Evolutionary conservation across 2,888 invertebrate genomes (phyloP).

Genomic region (Hypomecis punctinalis): DNA sequence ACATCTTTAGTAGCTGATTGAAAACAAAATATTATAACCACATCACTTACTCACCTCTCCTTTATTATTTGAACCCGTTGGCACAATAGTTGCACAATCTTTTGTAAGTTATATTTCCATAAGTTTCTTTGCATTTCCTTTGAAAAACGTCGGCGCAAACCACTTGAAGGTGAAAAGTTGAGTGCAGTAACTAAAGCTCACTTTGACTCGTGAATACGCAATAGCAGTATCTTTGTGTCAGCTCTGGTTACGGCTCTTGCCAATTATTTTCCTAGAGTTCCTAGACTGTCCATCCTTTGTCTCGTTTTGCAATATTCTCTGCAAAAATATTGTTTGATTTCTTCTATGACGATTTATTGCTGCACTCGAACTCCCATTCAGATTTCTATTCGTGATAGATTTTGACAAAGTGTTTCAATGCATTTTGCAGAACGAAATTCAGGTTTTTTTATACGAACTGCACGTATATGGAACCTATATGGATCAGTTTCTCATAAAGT

Average conservation of each 20-base stretch:
- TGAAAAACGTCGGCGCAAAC: constrained; percentile 44
- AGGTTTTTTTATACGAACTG: too few relatives aligned
- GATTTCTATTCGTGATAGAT: too few relatives aligned
- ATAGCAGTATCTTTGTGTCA: constrained; percentile 48
- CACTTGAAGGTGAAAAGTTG: constrained; percentile 44
- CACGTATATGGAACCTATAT: too few relatives aligned
- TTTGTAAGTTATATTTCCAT: constrained; percentile 15
- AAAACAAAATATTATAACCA: neutral
- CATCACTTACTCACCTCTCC: neutral
- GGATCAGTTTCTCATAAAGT: too few relatives aligned
- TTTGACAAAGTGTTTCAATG: too few relatives aligned
- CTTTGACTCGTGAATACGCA: constrained; percentile 47
- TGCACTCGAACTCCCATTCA: too few relatives aligned
- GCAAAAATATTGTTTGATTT: constrained; percentile 11
- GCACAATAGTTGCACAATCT: constrained; percentile 7
- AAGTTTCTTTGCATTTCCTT: constrained; percentile 28
- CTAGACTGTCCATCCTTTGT: constrained; percentile 32
- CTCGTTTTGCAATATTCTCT: neutral
- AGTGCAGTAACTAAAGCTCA: constrained; percentile 41
- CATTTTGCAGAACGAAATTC: too few relatives aligned
- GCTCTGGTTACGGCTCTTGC: constrained; percentile 40
- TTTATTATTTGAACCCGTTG: constrained; percentile 11
- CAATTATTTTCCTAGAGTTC: constrained; percentile 53
- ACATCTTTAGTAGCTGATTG: neutral
- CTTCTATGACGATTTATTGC: neutral